These are phyloP conservation scores for Sinohyriopsis cumingii DNA, from an alignment of 2,888 invertebrate genomes.

Conservation along the genomic window DNA sequence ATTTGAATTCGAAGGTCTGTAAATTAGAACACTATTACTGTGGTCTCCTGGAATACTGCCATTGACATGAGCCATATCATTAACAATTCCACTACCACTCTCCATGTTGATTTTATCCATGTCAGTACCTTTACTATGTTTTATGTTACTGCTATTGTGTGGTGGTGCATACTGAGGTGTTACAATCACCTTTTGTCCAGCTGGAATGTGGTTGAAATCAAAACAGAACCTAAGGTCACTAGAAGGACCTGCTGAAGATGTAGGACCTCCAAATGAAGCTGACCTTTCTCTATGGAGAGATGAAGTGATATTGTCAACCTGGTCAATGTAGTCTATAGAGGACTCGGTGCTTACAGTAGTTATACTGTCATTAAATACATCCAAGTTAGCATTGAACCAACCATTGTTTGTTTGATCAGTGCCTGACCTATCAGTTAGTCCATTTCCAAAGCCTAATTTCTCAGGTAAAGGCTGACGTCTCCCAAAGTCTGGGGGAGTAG, in stretches of 20 bases:
- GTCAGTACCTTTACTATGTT: background rate
- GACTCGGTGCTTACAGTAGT: too few relatives aligned
- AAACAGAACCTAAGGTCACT: too few relatives aligned
- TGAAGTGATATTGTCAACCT: too few relatives aligned
- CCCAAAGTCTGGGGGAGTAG: conserved; percentile 44
- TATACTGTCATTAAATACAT: too few relatives aligned
- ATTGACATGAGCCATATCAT: conserved; percentile 17
- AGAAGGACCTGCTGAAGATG: too few relatives aligned
- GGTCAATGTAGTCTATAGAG: too few relatives aligned
- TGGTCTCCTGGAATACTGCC: conserved; percentile 14
- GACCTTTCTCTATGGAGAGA: too few relatives aligned
- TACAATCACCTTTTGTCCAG: conserved; percentile 22
- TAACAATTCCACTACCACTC: conserved; percentile 8
- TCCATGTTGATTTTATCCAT: background rate
- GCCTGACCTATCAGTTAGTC: too few relatives aligned
- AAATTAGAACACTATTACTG: conserved; percentile 32
- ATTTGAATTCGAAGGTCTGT: conserved; percentile 27
- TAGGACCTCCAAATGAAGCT: too few relatives aligned
- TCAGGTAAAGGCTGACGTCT: conserved; percentile 28
- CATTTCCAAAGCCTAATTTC: conserved; percentile 5
- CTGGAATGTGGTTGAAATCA: conserved; percentile 9
- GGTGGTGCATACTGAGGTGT: conserved; percentile 29
- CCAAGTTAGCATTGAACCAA: too few relatives aligned
- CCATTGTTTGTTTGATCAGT: too few relatives aligned
- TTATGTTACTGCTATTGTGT: conserved; percentile 16